A percentile compares a stretch with the other conserved stretches of the same genome.
phyloP scores from a whole-genome alignment of 2,797 vertebrate species.

The Myripristis murdjan region DNA sequence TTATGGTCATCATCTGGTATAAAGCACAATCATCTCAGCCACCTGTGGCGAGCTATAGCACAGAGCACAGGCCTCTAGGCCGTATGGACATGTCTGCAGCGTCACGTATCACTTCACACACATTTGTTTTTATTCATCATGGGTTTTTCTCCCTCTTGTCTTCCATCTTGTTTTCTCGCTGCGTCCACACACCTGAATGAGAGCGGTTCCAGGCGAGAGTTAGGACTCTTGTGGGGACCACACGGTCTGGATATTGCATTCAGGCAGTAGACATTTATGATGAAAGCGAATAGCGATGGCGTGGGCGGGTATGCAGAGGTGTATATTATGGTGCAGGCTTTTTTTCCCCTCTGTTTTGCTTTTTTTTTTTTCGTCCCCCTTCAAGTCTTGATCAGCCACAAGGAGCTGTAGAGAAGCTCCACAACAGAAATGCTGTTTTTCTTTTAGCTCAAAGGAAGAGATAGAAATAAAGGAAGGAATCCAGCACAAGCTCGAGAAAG shows the following conservation, averaged over 20 bases:
- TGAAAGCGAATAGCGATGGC: constrained; percentile 63
- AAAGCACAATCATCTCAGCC: constrained; percentile 70
- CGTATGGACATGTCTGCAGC: constrained; percentile 32
- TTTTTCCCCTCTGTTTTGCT: no score
- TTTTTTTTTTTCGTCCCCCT: background rate
- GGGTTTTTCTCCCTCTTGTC: background rate
- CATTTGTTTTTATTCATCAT: constrained; percentile 40
- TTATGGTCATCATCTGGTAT: constrained; percentile 72
- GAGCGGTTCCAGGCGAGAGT: constrained; percentile 57
- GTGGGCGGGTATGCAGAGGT: constrained; percentile 71
- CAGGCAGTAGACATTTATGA: constrained; percentile 70
- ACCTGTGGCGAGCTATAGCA: constrained; percentile 62
- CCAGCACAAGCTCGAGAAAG: constrained; percentile 6
- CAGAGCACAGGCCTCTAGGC: constrained; percentile 31
- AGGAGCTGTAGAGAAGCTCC: constrained; percentile 36
- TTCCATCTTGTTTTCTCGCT: constrained; percentile 26
- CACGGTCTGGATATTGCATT: constrained; percentile 67
- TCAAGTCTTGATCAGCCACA: constrained; percentile 9
- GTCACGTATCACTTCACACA: constrained; percentile 29
- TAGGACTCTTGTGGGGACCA: constrained; percentile 73
- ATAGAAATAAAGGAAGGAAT: constrained; percentile 41
- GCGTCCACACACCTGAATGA: constrained; percentile 66
- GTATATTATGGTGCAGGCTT: constrained; percentile 48
- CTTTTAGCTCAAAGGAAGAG: constrained; percentile 10
- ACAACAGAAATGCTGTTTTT: constrained; percentile 29